Evolutionary conservation across 2,113 vertebrate genomes (phyloP).

Genomic region (Guaruba guarouba): DNA sequence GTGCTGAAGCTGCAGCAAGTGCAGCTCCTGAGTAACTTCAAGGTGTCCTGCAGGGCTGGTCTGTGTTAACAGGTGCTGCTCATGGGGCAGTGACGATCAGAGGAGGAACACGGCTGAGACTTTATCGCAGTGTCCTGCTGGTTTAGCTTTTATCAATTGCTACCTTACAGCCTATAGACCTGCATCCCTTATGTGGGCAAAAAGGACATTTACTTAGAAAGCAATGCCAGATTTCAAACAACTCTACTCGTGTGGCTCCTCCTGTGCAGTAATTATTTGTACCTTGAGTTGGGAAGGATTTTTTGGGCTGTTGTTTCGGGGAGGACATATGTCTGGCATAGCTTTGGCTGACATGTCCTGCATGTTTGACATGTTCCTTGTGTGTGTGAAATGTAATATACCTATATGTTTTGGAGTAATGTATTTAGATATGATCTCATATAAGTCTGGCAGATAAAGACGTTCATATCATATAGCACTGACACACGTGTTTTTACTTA

Average conservation of each 20-base stretch:
- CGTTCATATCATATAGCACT: constrained; percentile 43
- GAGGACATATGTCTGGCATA: background rate
- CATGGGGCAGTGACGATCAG: background rate
- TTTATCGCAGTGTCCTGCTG: background rate
- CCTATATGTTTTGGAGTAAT: background rate
- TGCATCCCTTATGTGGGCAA: background rate
- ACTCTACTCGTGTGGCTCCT: background rate
- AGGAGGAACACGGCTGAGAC: background rate
- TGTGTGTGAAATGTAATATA: constrained; percentile 53
- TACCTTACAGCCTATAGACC: background rate
- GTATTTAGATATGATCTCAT: constrained; percentile 53
- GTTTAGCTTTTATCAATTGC: background rate
- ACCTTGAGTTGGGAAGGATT: background rate
- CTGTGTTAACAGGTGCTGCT: background rate
- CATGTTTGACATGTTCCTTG: constrained; percentile 7
- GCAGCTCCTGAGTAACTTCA: constrained; percentile 16
- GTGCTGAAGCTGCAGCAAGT: background rate
- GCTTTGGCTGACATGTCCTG: background rate
- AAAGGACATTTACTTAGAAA: background rate
- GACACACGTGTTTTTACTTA: constrained; percentile 13
- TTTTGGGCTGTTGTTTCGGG: background rate
- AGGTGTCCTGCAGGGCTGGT: constrained; percentile 5
- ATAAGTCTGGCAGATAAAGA: background rate
- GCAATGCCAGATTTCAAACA: background rate
- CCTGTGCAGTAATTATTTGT: background rate